Percentiles rank a stretch among this genome's conserved stretches.
phyloP scores from a whole-genome alignment of 1,140 invertebrate species.

The Solenopsis invicta region DNA sequence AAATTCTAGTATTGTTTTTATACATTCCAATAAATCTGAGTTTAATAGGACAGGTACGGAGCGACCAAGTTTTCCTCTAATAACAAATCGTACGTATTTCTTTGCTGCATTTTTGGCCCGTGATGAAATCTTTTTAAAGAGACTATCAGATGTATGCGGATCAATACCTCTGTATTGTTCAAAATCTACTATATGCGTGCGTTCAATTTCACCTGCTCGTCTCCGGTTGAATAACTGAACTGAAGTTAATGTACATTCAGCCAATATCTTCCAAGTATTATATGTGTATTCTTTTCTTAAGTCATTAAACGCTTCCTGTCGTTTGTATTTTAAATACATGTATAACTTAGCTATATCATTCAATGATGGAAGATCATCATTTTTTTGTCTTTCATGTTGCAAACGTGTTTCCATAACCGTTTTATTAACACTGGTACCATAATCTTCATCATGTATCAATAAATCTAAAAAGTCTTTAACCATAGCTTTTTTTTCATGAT shows the following conservation, averaged over 20 bases:
- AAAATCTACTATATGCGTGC: slow-evolving; percentile 9
- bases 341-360: slow-evolving; percentile 25
- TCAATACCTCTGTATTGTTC: slow-evolving; percentile 27
- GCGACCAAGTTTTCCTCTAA: slow-evolving; percentile 21
- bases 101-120: slow-evolving; percentile 4
- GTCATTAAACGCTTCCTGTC: neutral
- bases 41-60: slow-evolving; percentile 21
- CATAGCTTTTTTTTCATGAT: slow-evolving; percentile 16
- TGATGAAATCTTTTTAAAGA: slow-evolving; percentile 23
- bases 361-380: slow-evolving; percentile 24
- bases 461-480: slow-evolving; percentile 28
- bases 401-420: slow-evolving; percentile 18
- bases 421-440: slow-evolving; percentile 11
- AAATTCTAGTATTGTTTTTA: slow-evolving; percentile 23
- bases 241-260: slow-evolving; percentile 9
- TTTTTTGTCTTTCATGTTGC: slow-evolving; percentile 14
- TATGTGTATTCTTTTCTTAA: slow-evolving; percentile 9
- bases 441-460: slow-evolving; percentile 17
- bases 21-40: neutral
- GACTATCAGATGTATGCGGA: neutral
- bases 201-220: slow-evolving; percentile 24
- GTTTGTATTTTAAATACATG: slow-evolving; percentile 18
- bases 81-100: slow-evolving; percentile 25
- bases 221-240: slow-evolving; percentile 17
- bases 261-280: neutral